These are phyloP conservation scores for Phocides pigmalion DNA, from an alignment of 1,140 invertebrate species.

Conservation along the genomic window DNA sequence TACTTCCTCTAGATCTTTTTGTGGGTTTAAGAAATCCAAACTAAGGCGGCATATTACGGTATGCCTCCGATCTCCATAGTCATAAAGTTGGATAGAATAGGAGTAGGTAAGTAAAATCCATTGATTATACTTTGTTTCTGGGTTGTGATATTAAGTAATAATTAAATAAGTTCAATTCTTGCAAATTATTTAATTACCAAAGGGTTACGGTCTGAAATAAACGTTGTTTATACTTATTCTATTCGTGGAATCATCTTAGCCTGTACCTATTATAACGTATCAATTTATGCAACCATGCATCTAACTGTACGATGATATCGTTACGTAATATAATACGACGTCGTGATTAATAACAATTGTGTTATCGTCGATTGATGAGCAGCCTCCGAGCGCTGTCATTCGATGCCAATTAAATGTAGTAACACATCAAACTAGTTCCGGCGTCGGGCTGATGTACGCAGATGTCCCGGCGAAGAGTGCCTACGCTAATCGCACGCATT, in stretches of 20 bases:
- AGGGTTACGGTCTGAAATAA: no score
- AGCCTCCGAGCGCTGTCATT: slow-evolving; percentile 54
- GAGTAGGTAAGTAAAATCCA: no score
- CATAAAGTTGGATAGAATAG: no score
- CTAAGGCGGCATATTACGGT: no score
- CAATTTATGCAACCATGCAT: slow-evolving; percentile 3
- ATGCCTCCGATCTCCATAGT: no score
- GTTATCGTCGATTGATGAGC: slow-evolving; percentile 36
- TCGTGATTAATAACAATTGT: slow-evolving; percentile 35
- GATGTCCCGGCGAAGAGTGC: slow-evolving; percentile 42
- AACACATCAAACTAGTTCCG: slow-evolving; percentile 60
- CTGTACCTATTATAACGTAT: not conserved
- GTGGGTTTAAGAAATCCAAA: no score
- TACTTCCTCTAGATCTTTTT: no score
- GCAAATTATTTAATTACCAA: no score
- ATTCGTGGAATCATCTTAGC: not conserved
- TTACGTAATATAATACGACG: slow-evolving; percentile 21
- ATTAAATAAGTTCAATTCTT: no score
- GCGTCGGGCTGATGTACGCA: slow-evolving; percentile 38
- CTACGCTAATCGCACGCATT: slow-evolving; percentile 62
- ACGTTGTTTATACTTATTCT: no score
- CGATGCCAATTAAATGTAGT: slow-evolving; percentile 63
- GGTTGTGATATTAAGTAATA: no score
- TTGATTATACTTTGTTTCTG: no score
- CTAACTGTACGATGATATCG: slow-evolving; percentile 13